These are phyloP conservation scores for Eristalis arbustorum DNA, from an alignment of 2,888 invertebrate genomes.

Conservation along the genomic window DNA sequence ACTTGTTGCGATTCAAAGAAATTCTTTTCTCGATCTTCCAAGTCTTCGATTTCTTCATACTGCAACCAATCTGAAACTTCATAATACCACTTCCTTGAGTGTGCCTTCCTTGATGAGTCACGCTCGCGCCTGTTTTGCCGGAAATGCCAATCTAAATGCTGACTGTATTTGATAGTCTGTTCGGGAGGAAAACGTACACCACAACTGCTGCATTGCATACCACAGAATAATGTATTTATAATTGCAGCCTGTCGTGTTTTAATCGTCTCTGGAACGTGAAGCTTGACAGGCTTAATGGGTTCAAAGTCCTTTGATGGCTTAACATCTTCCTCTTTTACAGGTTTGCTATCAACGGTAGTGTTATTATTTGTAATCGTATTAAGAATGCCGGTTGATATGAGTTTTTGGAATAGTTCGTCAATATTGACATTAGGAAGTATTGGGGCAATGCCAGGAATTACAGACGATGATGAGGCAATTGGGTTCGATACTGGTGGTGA, in stretches of 20 bases:
- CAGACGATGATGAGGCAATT: slow-evolving; percentile 81
- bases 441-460: slow-evolving; percentile 67
- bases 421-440: slow-evolving; percentile 83
- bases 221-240: slow-evolving; percentile 88
- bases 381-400: slow-evolving; percentile 92
- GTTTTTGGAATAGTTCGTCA: slow-evolving; percentile 90
- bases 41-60: slow-evolving; percentile 95
- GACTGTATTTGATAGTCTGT: slow-evolving; percentile 93
- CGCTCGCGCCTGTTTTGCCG: slow-evolving; percentile 94
- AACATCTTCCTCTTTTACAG: slow-evolving; percentile 71
- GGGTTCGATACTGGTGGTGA: slow-evolving; percentile 82
- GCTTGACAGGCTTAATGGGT: slow-evolving; percentile 84
- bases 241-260: slow-evolving; percentile 88
- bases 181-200: slow-evolving; percentile 96
- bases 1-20: slow-evolving; percentile 89
- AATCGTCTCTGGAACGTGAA: slow-evolving; percentile 86
- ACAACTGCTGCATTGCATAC: slow-evolving; percentile 98
- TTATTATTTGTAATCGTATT: slow-evolving; percentile 74
- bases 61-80: slow-evolving; percentile 95
- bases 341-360: slow-evolving; percentile 36
- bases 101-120: slow-evolving; percentile 90
- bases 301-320: slow-evolving; percentile 79
- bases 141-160: slow-evolving; percentile 99
- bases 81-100: slow-evolving; percentile 94
- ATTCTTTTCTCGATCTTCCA: slow-evolving; percentile 93